A percentile compares a stretch with the other conserved stretches of the same genome.
Evolutionary conservation across 2,888 invertebrate genomes (phyloP).

Genomic region (Merodon equestris): DNA sequence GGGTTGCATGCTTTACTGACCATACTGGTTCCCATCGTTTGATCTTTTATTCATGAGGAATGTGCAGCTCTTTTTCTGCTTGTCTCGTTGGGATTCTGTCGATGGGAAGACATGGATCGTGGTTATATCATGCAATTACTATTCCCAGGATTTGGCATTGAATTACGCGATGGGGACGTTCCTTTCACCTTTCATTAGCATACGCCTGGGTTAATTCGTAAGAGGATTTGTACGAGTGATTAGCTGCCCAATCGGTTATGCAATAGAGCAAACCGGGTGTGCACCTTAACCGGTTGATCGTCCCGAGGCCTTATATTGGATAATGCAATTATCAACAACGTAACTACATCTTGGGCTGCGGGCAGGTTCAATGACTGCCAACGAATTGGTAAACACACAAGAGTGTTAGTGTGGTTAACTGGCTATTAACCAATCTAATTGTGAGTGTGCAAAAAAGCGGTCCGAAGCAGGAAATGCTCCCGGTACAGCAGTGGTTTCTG

Average conservation of each 20-base stretch:
- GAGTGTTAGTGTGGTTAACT: neutral
- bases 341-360: conserved; percentile 10
- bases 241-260: no score
- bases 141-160: no score
- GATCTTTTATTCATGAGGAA: conserved; percentile 5
- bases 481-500: neutral
- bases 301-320: conserved; percentile 9
- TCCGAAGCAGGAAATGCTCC: conserved; percentile 42
- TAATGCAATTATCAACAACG: conserved; percentile 39
- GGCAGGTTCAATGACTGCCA: conserved; percentile 50
- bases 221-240: no score
- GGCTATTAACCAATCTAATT: conserved; percentile 5
- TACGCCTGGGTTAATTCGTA: no score
- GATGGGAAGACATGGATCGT: no score
- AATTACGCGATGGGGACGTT: no score
- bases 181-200: no score
- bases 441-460: conserved; percentile 11
- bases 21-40: conserved; percentile 31
- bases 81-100: neutral
- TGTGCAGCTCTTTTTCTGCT: conserved; percentile 6
- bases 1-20: conserved; percentile 35
- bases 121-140: no score
- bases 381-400: conserved; percentile 12
- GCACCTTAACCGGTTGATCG: no score
- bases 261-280: no score